A percentile compares a stretch with the other conserved stretches of the same genome.
Conservation (phyloP, 2,797 vertebrate genomes). For the Gambelia wislizenii region DNA sequence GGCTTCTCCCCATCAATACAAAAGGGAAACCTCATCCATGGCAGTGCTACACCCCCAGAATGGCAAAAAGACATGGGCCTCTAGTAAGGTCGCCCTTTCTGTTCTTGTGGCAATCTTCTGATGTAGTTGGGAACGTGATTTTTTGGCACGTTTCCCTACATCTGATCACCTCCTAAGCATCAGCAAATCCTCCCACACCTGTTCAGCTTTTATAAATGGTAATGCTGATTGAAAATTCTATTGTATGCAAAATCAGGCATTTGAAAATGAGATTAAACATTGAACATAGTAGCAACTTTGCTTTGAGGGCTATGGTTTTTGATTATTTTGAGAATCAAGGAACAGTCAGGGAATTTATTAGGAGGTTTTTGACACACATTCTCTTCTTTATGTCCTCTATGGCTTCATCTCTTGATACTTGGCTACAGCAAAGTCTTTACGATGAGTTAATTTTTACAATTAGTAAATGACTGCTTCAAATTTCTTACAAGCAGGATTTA, state of each 20-base stretch:
- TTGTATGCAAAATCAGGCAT: background rate
- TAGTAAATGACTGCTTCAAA: background rate
- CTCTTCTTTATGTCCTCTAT: background rate
- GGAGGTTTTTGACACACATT: background rate
- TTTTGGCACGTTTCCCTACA: too few species aligned
- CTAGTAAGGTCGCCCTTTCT: too few species aligned
- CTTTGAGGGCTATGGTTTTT: too few species aligned
- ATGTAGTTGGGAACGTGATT: too few species aligned
- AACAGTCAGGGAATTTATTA: background rate
- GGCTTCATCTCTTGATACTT: background rate
- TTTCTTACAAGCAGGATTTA: background rate
- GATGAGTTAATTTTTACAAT: background rate
- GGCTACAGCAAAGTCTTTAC: background rate
- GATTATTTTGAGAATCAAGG: background rate
- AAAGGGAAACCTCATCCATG: too few species aligned
- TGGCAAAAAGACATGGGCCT: too few species aligned
- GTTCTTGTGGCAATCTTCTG: too few species aligned
- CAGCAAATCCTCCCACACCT: background rate
- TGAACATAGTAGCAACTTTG: background rate
- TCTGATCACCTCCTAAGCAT: too few species aligned
- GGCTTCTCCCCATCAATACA: too few species aligned
- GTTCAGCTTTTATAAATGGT: background rate
- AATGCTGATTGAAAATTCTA: background rate
- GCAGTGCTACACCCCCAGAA: too few species aligned
- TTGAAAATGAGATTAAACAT: background rate